These are phyloP conservation scores for Pseudorhombus dupliciocellatus DNA, from an alignment of 2,113 vertebrate genomes.

Conservation along the genomic window DNA sequence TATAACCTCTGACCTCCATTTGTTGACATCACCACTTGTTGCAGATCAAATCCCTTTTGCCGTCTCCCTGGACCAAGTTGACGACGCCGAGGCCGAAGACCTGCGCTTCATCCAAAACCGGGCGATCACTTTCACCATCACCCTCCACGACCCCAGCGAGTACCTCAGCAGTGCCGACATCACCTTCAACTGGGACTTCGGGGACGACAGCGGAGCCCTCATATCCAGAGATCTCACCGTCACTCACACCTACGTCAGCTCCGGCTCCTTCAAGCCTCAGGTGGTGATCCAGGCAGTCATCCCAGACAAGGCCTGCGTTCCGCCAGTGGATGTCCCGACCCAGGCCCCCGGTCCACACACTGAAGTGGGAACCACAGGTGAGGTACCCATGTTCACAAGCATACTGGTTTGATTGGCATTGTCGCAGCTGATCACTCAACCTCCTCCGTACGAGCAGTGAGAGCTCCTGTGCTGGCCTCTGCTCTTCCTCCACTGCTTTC, in stretches of 20 bases:
- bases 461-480: constrained; percentile 29
- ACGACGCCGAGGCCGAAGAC: constrained; percentile 72
- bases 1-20: not conserved
- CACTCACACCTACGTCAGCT: constrained; percentile 88
- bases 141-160: constrained; percentile 90
- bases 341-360: constrained; percentile 49
- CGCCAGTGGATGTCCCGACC: constrained; percentile 48
- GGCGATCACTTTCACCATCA: constrained; percentile 87
- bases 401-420: too few relatives aligned
- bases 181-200: constrained; percentile 96
- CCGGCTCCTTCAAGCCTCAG: constrained; percentile 82
- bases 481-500: constrained; percentile 36
- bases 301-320: constrained; percentile 83
- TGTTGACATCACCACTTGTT: not conserved
- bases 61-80: constrained; percentile 86
- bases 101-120: constrained; percentile 87
- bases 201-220: constrained; percentile 89
- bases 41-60: constrained; percentile 94
- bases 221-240: constrained; percentile 87
- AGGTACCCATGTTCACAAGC: too few relatives aligned
- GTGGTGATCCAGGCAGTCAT: constrained; percentile 92
- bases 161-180: constrained; percentile 87
- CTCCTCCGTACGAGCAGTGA: constrained; percentile 30
- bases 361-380: constrained; percentile 69
- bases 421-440: not conserved